Base-by-base conservation (phyloP, 2,113 vertebrate genomes). In the Alligator mississippiensis region DNA sequence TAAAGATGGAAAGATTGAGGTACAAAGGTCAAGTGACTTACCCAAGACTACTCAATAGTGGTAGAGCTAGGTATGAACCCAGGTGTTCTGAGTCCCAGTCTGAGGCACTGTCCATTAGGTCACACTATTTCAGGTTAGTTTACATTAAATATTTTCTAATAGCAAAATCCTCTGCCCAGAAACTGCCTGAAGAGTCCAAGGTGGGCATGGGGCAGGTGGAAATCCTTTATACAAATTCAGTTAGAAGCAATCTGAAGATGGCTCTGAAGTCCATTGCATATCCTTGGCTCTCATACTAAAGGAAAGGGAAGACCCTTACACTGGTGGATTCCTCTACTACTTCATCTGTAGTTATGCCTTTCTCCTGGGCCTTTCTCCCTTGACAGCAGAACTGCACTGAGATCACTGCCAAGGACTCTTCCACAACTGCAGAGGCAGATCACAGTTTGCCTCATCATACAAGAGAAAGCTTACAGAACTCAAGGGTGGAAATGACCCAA, bases 21-120 rank as follows among this genome's bases (percentile, higher is more conserved):
- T 80, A 89, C 68, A 75, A 89, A 89, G 78, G 70, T 93, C 28
- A 92, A 93, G 61, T 1, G 70, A 89, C 89, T 93, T 94, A 55
- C 80, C 78, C 2, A 28, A 92, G 47, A 79, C 87, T 34, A 77
- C 24, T 90, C 74, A 82, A 34, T 60, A 93, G 34, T 25, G 70
- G 70, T 38, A 74, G 70, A 91, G 77, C 12, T 84, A 85, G 63
- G 58, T 94, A 80, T 55, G 70, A 91, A 82, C 89, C 62, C 93
- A 19, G 77, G 61, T 80, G 92, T 86, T 57, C 91, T 91, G 58
- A 91, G 74, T 82, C 79, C 95, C 59, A 66, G 62, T 57, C 72
- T 91, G 85, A 76, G 66, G 85, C 76, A 94, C 55, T 84, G 88
- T 84, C 88, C 94, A 96, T 86, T 90, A 92, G 90, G 30, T 84